Evolutionary conservation across 2,888 invertebrate species (phyloP).

Genomic region (Geophilus truncorum): DNA sequence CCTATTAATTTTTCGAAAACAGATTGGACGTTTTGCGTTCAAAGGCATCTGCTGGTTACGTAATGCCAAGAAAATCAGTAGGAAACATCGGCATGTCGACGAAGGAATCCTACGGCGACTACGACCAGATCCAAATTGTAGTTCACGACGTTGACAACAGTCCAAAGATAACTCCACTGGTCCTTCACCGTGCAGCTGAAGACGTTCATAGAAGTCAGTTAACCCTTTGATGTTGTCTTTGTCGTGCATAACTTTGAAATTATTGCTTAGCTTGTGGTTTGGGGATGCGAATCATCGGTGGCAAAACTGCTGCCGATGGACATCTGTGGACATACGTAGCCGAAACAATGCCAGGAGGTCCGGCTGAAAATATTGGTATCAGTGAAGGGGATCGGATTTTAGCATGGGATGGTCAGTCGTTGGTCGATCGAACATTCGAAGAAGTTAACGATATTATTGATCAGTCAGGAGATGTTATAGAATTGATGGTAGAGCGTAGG

Average conservation of each 20-base stretch:
- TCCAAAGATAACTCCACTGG: neutral
- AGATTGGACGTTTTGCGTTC: neutral
- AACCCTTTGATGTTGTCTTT: neutral
- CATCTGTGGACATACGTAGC: constrained; percentile 84
- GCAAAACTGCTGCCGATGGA: constrained; percentile 79
- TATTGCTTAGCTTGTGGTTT: constrained; percentile 77
- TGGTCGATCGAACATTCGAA: constrained; percentile 88
- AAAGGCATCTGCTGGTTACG: neutral
- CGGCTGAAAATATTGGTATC: constrained; percentile 82
- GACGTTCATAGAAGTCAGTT: constrained; percentile 20
- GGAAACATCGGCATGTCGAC: too few relatives aligned
- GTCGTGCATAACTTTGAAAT: too few relatives aligned
- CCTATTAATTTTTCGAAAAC: neutral
- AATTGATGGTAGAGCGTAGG: neutral
- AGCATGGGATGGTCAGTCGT: constrained; percentile 84
- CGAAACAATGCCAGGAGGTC: constrained; percentile 86
- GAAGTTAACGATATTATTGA: constrained; percentile 86
- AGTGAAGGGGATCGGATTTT: constrained; percentile 63
- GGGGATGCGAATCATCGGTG: constrained; percentile 91
- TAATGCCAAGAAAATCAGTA: neutral
- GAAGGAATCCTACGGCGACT: neutral
- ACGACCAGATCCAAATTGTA: constrained; percentile 14
- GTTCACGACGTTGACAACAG: neutral
- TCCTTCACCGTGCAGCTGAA: neutral
- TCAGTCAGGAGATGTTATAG: constrained; percentile 62